Percentiles rank a stretch among this genome's conserved stretches.
phyloP scores from a whole-genome alignment of 2,113 vertebrate genomes.

The Morphnarchus princeps region DNA sequence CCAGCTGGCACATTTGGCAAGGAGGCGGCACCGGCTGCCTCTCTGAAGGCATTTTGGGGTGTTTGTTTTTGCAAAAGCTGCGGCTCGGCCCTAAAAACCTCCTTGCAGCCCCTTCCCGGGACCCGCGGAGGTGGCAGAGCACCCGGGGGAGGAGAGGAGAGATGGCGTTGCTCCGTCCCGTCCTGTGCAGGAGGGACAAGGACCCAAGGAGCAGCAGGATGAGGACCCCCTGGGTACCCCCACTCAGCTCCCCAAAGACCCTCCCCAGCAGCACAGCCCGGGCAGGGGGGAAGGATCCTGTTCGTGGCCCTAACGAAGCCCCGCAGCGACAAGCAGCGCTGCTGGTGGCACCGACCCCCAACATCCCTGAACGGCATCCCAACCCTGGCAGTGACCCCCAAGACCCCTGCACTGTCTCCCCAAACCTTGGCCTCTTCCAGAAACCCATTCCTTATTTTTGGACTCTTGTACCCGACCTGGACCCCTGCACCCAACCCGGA shows the following conservation, averaged over 20 bases:
- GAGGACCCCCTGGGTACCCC: neutral
- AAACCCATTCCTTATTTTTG: no score
- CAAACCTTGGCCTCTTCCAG: no score
- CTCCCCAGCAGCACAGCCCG: accelerated
- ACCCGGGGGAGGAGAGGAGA: neutral
- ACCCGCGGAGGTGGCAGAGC: neutral
- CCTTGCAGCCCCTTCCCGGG: neutral
- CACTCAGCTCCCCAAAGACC: neutral
- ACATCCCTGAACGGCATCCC: no score
- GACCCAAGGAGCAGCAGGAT: neutral
- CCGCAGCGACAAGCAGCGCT: accelerated
- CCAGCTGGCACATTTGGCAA: slow-evolving; percentile 52
- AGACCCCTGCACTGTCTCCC: no score
- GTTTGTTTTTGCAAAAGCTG: neutral
- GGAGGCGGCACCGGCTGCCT: slow-evolving; percentile 22
- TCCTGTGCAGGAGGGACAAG: neutral
- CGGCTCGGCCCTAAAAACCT: neutral
- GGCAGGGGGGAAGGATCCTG: neutral
- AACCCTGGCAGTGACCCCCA: no score
- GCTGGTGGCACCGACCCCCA: no score
- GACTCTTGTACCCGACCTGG: no score
- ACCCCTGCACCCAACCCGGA: no score
- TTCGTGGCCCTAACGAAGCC: neutral
- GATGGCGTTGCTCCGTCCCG: accelerated
- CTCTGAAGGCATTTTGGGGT: neutral